Base-by-base conservation (phyloP, 2,113 vertebrate species). In the Australoheros scitulus region DNA sequence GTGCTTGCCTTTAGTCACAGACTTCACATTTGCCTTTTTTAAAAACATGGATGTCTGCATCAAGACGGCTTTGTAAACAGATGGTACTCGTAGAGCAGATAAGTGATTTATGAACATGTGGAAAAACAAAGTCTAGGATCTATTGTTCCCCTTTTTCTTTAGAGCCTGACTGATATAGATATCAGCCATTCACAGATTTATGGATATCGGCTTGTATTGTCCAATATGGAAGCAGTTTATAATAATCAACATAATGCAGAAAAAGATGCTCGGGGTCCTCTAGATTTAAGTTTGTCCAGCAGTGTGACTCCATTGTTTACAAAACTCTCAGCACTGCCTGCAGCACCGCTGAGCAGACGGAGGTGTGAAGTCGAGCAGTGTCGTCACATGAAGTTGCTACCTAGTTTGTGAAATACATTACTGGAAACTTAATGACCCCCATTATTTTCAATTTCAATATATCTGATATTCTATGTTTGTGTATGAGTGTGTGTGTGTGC, bases 1-100 rank as follows among this genome's bases (percentile, higher is more conserved):
- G 32, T 55, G 87, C 86, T 95, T 93, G 93, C 94, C 94, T 94
- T 93, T 77, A 76, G 87, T 94, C 90, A 83, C 90, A 77, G 81
- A 91, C 87, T 91, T 94, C 92, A 94, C 91, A 61, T 91, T 90
- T 91, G 88, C 93, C 91, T 93, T 92, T 92, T 90, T 32, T 83
- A 77, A 78, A 89, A 77, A 85, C 84, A 18, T 82, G 72, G 86
- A 88, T 68, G 87, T 90, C 80, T 80, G 80, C 83, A 41, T 86
- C 50, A 47, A 38, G 76, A 77, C 32, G 5, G 65, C 80, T 92
- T 79, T 77, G 77, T 61, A 34, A 76, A 63, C 57, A 61, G 79
- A 75, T 2, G 76, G 75, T 81, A 89, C 84, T 79, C 18, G 43
- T 34, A 84, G 85, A 82, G 63, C 74, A 80, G 85, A 63, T 26